Evolutionary conservation across 2,113 vertebrate species (phyloP), one percentile per base, ranked within the genome.

Genomic region (Pelmatolapia mariae): DNA sequence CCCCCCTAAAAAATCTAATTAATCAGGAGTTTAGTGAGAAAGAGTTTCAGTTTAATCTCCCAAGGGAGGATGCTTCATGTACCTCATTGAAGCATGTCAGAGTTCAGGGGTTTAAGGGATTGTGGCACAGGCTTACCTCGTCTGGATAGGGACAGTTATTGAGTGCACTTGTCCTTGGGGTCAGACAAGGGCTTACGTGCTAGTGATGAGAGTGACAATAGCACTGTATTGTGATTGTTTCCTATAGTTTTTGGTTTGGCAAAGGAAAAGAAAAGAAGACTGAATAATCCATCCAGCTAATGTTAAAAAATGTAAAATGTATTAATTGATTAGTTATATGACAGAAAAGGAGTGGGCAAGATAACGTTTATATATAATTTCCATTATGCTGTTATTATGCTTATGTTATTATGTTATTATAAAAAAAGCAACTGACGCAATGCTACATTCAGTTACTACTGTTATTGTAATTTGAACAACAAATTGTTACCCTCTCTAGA

Each of bases 71-170:
- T 87, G 85, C 91, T 92, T 93, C 94, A 89, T 96, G 94, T 95
- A 92, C 89, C 87, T 91, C 89, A 95, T 91, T 91, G 95, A 94
- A 92, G 90, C 93, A 86, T 95, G 95, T 95, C 95, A 95, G 94
- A 94, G 94, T 95, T 95, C 93, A 91, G 92, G 92, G 95, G 92
- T 95, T 96, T 95, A 96, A 95, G 91, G 95, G 95, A 95, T 96
- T 95, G 95, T 87, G 84, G 90, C 82, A 88, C 84, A 87, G 92
- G 95, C 95, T 96, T 95, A 96, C 90, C 82, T 80, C 59, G 90
- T 96, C 95, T 95, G 95, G 94, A 95, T 94, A 92, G 91, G 90
- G 94, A 96, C 95, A 95, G 94, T 94, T 96, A 96, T 96, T 96
- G 95, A 96, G 95, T 96, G 94, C 94, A 89, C 94, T 95, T 93